These are phyloP conservation scores for Pelmatolapia mariae DNA, from an alignment of 2,113 vertebrate species.

Conservation along the genomic window DNA sequence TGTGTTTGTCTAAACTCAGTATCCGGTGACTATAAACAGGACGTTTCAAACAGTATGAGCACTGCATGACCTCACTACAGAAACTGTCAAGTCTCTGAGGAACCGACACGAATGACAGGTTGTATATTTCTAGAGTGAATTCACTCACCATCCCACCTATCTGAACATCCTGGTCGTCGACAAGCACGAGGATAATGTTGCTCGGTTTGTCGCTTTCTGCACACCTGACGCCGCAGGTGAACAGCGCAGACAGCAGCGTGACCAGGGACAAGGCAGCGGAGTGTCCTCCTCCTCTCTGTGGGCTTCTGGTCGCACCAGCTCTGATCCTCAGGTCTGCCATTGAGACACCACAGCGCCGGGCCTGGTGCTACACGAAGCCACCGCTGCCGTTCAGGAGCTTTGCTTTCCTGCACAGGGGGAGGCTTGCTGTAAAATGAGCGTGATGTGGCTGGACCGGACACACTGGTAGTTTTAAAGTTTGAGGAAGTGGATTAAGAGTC, in stretches of 20 bases:
- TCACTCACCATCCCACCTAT: conserved; percentile 77
- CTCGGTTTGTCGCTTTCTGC: conserved; percentile 6
- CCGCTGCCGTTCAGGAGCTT: neutral
- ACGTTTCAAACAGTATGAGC: neutral
- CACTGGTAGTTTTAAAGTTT: neutral
- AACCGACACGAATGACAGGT: neutral
- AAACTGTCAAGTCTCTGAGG: neutral
- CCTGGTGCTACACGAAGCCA: neutral
- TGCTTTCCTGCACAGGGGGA: neutral
- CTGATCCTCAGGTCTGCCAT: conserved; percentile 40
- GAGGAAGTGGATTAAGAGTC: conserved; percentile 41
- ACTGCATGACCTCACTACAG: neutral
- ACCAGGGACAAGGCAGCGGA: neutral
- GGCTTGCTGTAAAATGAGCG: neutral
- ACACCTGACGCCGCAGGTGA: conserved; percentile 67
- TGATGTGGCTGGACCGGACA: neutral
- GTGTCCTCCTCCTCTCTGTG: neutral
- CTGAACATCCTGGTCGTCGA: conserved; percentile 75
- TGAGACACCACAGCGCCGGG: neutral
- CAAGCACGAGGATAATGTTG: conserved; percentile 75
- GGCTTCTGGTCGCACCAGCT: neutral
- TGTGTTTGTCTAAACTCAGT: neutral
- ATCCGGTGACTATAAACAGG: neutral
- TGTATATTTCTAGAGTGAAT: neutral
- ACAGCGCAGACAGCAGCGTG: conserved; percentile 1